A percentile compares a stretch with the other conserved stretches of the same genome.
phyloP scores from a whole-genome alignment of 2,113 vertebrate genomes.

The Nibea coibor region DNA sequence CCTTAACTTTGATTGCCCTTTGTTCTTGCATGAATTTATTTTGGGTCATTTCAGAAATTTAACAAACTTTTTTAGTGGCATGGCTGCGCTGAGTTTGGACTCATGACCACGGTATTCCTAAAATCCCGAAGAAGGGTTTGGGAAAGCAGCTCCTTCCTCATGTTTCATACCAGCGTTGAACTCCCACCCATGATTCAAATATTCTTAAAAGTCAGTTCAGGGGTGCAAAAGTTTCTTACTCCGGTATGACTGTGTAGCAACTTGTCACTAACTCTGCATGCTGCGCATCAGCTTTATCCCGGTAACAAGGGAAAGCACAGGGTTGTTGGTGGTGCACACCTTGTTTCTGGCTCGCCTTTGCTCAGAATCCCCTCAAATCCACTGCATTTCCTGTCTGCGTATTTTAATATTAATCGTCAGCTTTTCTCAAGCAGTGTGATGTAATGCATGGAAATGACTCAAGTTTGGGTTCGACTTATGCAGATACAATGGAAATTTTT shows the following conservation, averaged over 20 bases:
- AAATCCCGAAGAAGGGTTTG: not conserved
- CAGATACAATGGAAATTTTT: constrained; percentile 12
- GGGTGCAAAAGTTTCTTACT: not conserved
- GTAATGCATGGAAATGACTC: constrained; percentile 46
- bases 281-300: not conserved
- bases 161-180: not conserved
- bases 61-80: not conserved
- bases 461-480: not conserved
- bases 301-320: not conserved
- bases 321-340: not conserved
- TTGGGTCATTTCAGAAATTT: too few relatives aligned
- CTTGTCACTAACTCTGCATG: not conserved
- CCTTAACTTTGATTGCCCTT: too few relatives aligned
- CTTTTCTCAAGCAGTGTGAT: constrained; percentile 31
- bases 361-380: constrained; percentile 16
- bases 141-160: too few relatives aligned
- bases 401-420: constrained; percentile 22
- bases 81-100: not conserved
- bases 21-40: too few relatives aligned
- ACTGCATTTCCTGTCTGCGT: constrained; percentile 17
- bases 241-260: not conserved
- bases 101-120: not conserved
- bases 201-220: not conserved
- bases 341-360: not conserved
- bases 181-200: too few relatives aligned